Percentiles rank a stretch among this genome's conserved stretches.
Evolutionary conservation across 2,888 invertebrate genomes (phyloP).

Genomic region (Drosophila paracracens): DNA sequence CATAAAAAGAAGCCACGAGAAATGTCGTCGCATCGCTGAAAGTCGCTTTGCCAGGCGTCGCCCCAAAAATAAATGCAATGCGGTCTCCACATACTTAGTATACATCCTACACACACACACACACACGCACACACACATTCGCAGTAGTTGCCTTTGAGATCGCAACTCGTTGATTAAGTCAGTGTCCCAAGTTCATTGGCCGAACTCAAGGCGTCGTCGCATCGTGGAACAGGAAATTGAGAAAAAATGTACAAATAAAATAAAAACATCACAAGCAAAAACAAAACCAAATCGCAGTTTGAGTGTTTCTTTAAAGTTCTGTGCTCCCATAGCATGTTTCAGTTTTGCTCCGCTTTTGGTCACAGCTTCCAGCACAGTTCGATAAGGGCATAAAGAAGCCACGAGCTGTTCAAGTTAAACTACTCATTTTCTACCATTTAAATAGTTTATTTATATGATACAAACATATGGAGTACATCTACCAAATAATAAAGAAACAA

Average conservation of each 20-base stretch:
- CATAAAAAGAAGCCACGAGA: slow-evolving; percentile 68
- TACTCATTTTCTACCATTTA: background rate
- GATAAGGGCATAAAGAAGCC: background rate
- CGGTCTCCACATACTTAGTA: slow-evolving; percentile 54
- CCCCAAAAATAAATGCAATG: slow-evolving; percentile 78
- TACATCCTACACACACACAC: slow-evolving; percentile 47
- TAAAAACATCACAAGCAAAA: slow-evolving; percentile 4
- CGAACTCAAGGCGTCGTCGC: slow-evolving; percentile 60
- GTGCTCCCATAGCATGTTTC: slow-evolving; percentile 53
- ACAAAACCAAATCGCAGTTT: slow-evolving; percentile 19
- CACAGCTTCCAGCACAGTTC: background rate
- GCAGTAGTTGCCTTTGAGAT: slow-evolving; percentile 51
- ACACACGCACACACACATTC: slow-evolving; percentile 4
- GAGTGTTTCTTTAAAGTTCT: slow-evolving; percentile 37
- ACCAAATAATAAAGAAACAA: slow-evolving; percentile 22
- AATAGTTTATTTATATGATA: slow-evolving; percentile 40
- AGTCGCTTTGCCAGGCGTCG: slow-evolving; percentile 56
- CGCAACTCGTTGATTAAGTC: slow-evolving; percentile 66
- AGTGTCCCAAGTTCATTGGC: slow-evolving; percentile 64
- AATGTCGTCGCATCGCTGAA: slow-evolving; percentile 64
- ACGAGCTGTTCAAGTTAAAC: background rate
- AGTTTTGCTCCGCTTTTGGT: slow-evolving; percentile 29
- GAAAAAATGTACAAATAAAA: slow-evolving; percentile 38
- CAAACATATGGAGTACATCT: slow-evolving; percentile 31
- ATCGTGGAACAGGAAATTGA: slow-evolving; percentile 56